Percentiles rank a stretch among this genome's conserved stretches.
Evolutionary conservation across 2,888 invertebrate genomes (phyloP).

Genomic region (Noctua fimbriata): DNA sequence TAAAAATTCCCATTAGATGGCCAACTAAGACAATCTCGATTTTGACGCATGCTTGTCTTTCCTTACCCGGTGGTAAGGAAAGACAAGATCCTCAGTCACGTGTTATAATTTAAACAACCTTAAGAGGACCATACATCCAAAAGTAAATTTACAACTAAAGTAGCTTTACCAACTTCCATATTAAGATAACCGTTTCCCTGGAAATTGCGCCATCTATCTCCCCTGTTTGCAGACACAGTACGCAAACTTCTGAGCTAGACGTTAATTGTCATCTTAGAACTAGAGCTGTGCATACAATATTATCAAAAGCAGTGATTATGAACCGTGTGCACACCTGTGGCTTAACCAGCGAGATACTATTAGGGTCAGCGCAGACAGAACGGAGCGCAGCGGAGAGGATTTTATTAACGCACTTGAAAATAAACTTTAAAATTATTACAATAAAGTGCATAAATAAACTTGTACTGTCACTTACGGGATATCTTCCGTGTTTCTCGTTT

Average conservation of each 20-base stretch:
- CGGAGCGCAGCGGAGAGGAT: too few species aligned
- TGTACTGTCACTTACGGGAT: too few species aligned
- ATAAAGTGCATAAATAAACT: too few species aligned
- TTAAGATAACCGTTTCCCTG: neutral
- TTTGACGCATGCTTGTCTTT: neutral
- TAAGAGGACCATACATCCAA: neutral
- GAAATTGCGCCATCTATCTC: conserved; percentile 2
- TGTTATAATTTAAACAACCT: neutral
- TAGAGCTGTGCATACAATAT: conserved; percentile 38
- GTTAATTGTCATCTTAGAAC: conserved; percentile 27
- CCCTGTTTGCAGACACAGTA: neutral
- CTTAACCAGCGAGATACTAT: conserved; percentile 14
- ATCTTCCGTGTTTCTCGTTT: too few species aligned
- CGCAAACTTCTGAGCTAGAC: conserved; percentile 6
- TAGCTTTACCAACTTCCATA: conserved; percentile 4
- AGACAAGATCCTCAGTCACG: neutral
- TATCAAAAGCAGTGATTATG: conserved; percentile 44
- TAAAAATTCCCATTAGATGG: neutral
- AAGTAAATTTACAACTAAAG: neutral
- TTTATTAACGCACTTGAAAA: too few species aligned
- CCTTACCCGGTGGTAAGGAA: too few species aligned
- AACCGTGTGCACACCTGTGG: conserved; percentile 48
- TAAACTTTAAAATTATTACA: too few species aligned
- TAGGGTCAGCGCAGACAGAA: too few species aligned
- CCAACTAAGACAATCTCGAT: neutral